Evolutionary conservation across 1,140 invertebrate genomes (phyloP).

Genomic region (Chrysomallon squamiferum): DNA sequence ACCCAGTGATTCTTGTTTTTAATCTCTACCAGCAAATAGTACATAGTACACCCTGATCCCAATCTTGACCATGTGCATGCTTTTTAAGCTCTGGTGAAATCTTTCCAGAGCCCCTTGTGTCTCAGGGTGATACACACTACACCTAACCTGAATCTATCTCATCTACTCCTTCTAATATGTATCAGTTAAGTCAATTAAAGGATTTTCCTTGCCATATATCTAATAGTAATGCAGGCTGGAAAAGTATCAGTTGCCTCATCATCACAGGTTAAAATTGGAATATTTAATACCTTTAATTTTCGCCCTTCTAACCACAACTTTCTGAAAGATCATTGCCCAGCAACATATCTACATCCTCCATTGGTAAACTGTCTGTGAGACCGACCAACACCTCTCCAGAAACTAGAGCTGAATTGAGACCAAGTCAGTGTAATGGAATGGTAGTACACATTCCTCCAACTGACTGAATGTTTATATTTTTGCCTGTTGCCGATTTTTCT

Average conservation of each 20-base stretch:
- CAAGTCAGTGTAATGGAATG: too few species aligned
- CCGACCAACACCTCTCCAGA: too few species aligned
- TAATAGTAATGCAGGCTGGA: not conserved
- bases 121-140: slow-evolving; percentile 11
- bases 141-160: not conserved
- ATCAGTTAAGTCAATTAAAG: not conserved
- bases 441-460: too few species aligned
- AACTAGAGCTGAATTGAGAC: too few species aligned
- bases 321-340: slow-evolving; percentile 2
- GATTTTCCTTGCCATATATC: not conserved
- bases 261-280: not conserved
- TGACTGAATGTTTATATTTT: too few species aligned
- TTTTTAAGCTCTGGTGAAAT: slow-evolving; percentile 7
- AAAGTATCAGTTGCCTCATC: not conserved
- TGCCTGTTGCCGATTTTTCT: too few species aligned
- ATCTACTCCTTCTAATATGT: not conserved
- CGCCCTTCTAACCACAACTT: not conserved
- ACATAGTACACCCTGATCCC: not conserved
- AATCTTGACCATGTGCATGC: slow-evolving; percentile 4
- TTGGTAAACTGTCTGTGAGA: not conserved
- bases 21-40: slow-evolving; percentile 17
- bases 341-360: not conserved
- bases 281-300: too few species aligned
- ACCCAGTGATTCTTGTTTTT: slow-evolving; percentile 12
- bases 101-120: slow-evolving; percentile 7